phyloP scores from a whole-genome alignment of 2,888 invertebrate species.

The Sinotaia quadrata region DNA sequence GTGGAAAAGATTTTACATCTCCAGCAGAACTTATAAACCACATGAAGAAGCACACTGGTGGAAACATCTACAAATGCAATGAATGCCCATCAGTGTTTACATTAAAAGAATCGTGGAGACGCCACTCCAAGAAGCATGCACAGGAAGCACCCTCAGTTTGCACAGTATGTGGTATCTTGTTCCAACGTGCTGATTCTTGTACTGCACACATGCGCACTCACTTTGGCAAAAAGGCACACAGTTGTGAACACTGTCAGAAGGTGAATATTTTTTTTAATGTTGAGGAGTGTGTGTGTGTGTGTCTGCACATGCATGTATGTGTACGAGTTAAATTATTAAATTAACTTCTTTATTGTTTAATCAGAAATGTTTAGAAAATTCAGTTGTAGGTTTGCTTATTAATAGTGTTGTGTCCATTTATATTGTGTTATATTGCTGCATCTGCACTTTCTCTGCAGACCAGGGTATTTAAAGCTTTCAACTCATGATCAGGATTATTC shows the following conservation, averaged over 20 bases:
- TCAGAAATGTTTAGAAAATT: too few relatives aligned
- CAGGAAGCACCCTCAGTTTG: conserved; percentile 18
- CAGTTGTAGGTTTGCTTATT: too few relatives aligned
- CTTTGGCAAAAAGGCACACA: conserved; percentile 21
- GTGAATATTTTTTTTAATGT: not conserved
- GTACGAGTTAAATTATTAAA: too few relatives aligned
- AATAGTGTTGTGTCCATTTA: too few relatives aligned
- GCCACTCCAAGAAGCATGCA: conserved; percentile 1
- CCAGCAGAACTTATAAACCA: conserved; percentile 16
- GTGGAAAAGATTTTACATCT: not conserved
- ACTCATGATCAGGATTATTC: too few relatives aligned
- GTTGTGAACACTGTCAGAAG: conserved; percentile 21
- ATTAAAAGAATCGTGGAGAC: conserved; percentile 6
- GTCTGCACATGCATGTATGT: not conserved
- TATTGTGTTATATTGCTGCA: too few relatives aligned
- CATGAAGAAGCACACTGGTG: conserved; percentile 24
- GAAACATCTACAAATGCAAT: conserved; percentile 13
- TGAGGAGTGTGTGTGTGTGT: not conserved
- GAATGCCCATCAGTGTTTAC: conserved; percentile 20
- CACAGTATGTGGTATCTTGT: conserved; percentile 10
- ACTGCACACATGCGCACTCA: conserved; percentile 25
- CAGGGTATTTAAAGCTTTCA: too few relatives aligned
- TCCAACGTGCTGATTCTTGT: conserved; percentile 17
- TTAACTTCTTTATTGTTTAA: too few relatives aligned
- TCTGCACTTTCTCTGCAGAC: too few relatives aligned